Evolutionary conservation across 2,113 vertebrate genomes (phyloP), one percentile per base, ranked within the genome.

Genomic region (Clarias batrachus): DNA sequence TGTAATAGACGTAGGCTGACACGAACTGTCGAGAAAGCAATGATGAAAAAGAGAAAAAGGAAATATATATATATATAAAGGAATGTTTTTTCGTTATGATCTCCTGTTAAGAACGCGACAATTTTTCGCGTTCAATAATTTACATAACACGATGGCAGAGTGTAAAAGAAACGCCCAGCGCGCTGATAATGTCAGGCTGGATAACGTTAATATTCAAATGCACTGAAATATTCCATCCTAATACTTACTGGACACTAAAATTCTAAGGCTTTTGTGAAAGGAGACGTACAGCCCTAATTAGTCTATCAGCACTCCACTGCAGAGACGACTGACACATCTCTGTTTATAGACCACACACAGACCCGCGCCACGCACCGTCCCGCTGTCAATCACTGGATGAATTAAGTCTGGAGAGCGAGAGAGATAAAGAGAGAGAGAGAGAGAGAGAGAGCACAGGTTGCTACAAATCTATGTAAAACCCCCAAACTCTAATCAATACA

Each of bases 371-470:
- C 92, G 85, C 84, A 86, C 74, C 84, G 91, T 90, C 87, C 82
- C 84, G 73, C 92, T 91, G 93, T 93, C 93, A 91, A 91, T 94
- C 90, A 91, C 25, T n/a, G 87, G 87, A 93, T 90, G 86, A 92
- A 92, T 92, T 93, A 92, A 94, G 93, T 92, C 92, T 13, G 37
- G 65, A 57, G 65, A 59, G 19, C 33, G 52, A 54, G 25, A 27
- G 81, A 66, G 21, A 21, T 14, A 82, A 25, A 66, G 23, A 82
- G 23, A 56, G 23, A 56, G 63, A 56, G 63, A 83, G 54, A 84
- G 27, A 82, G 54, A 37, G 66, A 59, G 57, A 41, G 14, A 70
- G 54, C 80, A 81, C 56, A 84, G 84, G 33, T 77, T 86, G 90
- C 82, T 85, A 79, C 27, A 82, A 68, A 60, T 71, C 77, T 77